Conservation (phyloP, 2,797 vertebrate genomes). For the Thunnus albacares region DNA sequence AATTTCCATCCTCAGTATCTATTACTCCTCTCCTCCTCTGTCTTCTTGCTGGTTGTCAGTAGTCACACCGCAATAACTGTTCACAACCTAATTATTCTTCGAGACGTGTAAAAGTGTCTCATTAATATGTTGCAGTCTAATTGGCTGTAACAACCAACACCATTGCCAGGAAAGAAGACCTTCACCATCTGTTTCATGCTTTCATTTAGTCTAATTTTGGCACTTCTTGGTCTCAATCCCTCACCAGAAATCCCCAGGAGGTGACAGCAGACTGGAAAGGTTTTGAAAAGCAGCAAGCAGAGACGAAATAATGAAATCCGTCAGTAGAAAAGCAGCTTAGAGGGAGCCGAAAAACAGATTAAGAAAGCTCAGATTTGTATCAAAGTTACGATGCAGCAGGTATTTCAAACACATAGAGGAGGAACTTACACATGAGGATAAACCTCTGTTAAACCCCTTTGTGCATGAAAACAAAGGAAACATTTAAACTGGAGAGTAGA, state of each 20-base stretch:
- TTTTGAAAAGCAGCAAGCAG: slow-evolving; percentile 28
- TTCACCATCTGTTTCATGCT: slow-evolving; percentile 47
- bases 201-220: slow-evolving; percentile 59
- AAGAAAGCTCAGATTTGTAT: slow-evolving; percentile 9
- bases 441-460: neutral
- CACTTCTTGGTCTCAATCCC: slow-evolving; percentile 53
- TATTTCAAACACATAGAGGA: neutral
- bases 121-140: slow-evolving; percentile 37
- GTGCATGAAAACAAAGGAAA: neutral
- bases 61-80: neutral
- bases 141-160: slow-evolving; percentile 7
- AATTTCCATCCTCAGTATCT: neutral
- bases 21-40: neutral
- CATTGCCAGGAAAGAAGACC: slow-evolving; percentile 22
- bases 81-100: slow-evolving; percentile 28
- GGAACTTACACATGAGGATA: neutral
- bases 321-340: slow-evolving; percentile 26
- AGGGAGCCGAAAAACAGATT: slow-evolving; percentile 3
- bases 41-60: neutral
- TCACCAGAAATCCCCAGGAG: slow-evolving; percentile 43
- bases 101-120: slow-evolving; percentile 34
- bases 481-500: neutral
- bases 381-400: slow-evolving; percentile 9
- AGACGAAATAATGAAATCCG: slow-evolving; percentile 36
- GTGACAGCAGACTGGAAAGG: slow-evolving; percentile 31